Base-by-base conservation (phyloP, 2,113 vertebrate species). In the Malurus alboscapulatus region DNA sequence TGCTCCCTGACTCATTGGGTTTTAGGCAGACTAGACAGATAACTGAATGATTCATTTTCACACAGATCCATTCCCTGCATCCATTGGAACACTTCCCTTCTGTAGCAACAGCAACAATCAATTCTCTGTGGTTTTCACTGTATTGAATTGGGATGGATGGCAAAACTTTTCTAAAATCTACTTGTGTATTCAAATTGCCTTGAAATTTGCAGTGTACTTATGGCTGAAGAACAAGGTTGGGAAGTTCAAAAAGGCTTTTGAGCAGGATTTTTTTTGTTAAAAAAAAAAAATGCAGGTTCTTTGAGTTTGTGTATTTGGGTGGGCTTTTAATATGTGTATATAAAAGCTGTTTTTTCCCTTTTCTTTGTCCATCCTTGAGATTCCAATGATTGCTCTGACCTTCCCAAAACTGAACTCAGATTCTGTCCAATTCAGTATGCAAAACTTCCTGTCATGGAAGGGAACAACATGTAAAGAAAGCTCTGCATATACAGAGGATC, bases 1-100 rank as follows among this genome's bases (percentile, higher is more conserved):
- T 65, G 55, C 42, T 87, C 19, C 25, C 30, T 87, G 68, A 62
- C 59, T 94, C 44, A 73, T 2, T 27, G 53, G 25, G 6, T 53
- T 88, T 92, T 80, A 91, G 59, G 27, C 30, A 86, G 81, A 54
- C 81, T 73, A 84, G 77, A 62, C 51, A 36, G 67, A 25, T 61
- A 73, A 83, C 34, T 42, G 30, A 72, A 55, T 86, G 54, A 87
- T 73, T 87, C 54, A 83, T 92, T 95, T 89, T 73, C 62, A 77
- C 40, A 34, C 29, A 21, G 38, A 77, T 77, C 59, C 22, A 20
- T 81, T 80, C 68, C n/a, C 68, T 62, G 6, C 4, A 14, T 62
- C 58, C 27, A 36, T 19, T 0, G 3, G n/a, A 74, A 66, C 8
- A 30, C 20, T 65, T 6, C 1, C 9, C 26, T 80, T 34, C 69